These are phyloP conservation scores for Galago senegalensis DNA, from an alignment of 2,797 vertebrate genomes.

Conservation along the genomic window DNA sequence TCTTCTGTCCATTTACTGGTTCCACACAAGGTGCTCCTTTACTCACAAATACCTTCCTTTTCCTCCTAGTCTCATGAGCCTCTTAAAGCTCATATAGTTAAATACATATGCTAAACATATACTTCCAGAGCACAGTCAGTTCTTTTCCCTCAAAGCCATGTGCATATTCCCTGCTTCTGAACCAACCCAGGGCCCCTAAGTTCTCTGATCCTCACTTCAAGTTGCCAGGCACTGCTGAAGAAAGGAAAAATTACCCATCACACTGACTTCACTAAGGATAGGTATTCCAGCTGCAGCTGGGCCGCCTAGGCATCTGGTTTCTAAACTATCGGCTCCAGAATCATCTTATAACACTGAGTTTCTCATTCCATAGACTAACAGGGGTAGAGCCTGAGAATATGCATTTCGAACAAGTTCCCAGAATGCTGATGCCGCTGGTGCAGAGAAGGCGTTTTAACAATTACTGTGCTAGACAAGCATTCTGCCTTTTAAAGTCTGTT, in stretches of 20 bases:
- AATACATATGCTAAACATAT: no score
- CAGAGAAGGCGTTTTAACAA: neutral
- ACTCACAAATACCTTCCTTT: neutral
- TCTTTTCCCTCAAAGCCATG: neutral
- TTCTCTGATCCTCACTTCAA: neutral
- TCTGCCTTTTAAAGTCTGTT: neutral
- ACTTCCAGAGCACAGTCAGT: neutral
- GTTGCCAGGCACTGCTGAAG: neutral
- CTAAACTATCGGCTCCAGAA: neutral
- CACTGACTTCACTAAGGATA: neutral
- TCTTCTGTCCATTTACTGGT: neutral
- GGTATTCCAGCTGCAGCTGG: neutral
- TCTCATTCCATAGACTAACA: neutral
- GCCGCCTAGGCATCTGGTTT: neutral
- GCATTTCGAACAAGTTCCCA: neutral
- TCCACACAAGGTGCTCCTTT: neutral
- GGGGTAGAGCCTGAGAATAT: neutral
- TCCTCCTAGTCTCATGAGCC: neutral
- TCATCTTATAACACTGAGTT: neutral
- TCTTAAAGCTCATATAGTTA: neutral
- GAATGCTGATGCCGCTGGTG: neutral
- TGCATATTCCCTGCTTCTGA: neutral
- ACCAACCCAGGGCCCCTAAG: neutral
- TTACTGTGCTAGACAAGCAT: neutral
- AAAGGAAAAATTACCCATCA: neutral